phyloP scores from a whole-genome alignment of 2,113 vertebrate species.

The Abramis brama region DNA sequence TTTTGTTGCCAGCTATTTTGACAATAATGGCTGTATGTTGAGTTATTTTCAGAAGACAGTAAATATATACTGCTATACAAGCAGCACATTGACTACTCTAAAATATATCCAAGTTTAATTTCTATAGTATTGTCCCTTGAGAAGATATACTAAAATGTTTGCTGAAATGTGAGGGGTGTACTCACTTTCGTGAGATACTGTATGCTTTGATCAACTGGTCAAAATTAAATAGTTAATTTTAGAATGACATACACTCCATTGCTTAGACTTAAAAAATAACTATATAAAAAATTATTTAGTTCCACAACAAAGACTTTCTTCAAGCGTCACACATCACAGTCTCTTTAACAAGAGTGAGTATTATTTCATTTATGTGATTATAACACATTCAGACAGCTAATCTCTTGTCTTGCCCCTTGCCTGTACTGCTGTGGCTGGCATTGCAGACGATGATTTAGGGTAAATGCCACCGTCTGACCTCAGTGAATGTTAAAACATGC shows the following conservation, averaged over 20 bases:
- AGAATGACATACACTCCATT: neutral
- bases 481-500: slow-evolving; percentile 48
- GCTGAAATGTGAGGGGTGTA: too few species aligned
- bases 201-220: slow-evolving; percentile 32
- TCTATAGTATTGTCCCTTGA: too few species aligned
- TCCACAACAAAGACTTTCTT: neutral
- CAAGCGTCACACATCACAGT: neutral
- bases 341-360: neutral
- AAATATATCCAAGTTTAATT: too few species aligned
- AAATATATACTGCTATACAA: too few species aligned
- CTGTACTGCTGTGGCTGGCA: slow-evolving; percentile 17
- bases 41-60: too few species aligned
- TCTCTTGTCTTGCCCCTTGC: slow-evolving; percentile 20
- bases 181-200: too few species aligned
- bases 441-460: slow-evolving; percentile 17
- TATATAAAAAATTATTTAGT: neutral
- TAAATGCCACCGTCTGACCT: slow-evolving; percentile 44
- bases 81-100: too few species aligned
- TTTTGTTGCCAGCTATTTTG: too few species aligned
- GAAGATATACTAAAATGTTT: too few species aligned
- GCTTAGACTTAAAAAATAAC: neutral
- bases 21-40: too few species aligned
- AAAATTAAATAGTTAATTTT: neutral
- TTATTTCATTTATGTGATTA: slow-evolving; percentile 6
- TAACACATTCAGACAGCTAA: slow-evolving; percentile 18